These are phyloP conservation scores for Hirtodrosophila histrioides DNA, from an alignment of 2,888 invertebrate genomes.

Conservation along the genomic window DNA sequence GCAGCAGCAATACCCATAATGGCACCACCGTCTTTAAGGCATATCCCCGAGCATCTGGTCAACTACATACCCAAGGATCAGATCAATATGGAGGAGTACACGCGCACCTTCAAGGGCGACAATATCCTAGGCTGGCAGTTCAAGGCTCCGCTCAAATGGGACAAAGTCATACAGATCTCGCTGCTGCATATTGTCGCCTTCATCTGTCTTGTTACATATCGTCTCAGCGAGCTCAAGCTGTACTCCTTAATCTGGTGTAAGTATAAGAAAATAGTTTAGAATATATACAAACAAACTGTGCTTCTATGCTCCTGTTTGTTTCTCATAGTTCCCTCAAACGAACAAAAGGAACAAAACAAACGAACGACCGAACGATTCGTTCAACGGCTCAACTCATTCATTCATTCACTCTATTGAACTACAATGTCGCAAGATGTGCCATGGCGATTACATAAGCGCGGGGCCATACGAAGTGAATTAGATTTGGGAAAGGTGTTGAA, in stretches of 20 bases:
- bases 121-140: slow-evolving; percentile 84
- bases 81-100: slow-evolving; percentile 79
- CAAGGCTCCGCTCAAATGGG: slow-evolving; percentile 88
- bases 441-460: slow-evolving; percentile 12
- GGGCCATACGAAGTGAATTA: slow-evolving; percentile 1
- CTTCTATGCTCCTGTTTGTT: no score
- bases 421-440: not conserved
- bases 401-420: no score
- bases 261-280: slow-evolving; percentile 71
- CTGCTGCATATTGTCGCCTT: slow-evolving; percentile 85
- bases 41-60: slow-evolving; percentile 45
- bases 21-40: slow-evolving; percentile 7
- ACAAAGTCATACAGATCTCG: slow-evolving; percentile 86
- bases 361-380: no score
- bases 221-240: slow-evolving; percentile 80
- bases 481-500: slow-evolving; percentile 34
- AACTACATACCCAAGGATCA: slow-evolving; percentile 69
- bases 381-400: no score
- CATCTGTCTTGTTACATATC: slow-evolving; percentile 82
- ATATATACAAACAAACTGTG: no score
- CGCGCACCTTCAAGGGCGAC: slow-evolving; percentile 78
- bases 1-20: not conserved
- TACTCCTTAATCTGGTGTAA: slow-evolving; percentile 87
- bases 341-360: no score
- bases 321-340: no score